These are phyloP conservation scores for Esox niger DNA, from an alignment of 2,113 vertebrate species.

Conservation along the genomic window DNA sequence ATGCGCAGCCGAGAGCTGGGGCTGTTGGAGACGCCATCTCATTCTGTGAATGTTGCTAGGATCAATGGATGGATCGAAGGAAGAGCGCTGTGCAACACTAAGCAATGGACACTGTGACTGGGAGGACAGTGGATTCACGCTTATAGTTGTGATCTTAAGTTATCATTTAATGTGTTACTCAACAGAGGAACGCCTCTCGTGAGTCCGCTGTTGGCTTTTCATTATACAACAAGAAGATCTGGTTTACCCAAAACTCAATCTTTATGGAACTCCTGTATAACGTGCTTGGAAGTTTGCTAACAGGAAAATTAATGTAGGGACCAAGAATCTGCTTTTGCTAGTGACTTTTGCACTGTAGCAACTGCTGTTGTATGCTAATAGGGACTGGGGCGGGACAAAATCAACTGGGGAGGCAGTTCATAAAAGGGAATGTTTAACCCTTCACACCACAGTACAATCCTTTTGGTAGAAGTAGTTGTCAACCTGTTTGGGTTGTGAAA, in stretches of 20 bases:
- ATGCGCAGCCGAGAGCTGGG: too few species aligned
- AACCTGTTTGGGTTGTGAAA: neutral
- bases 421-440: conserved; percentile 32
- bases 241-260: conserved; percentile 17
- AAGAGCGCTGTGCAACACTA: neutral
- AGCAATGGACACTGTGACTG: neutral
- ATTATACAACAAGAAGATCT: neutral
- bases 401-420: neutral
- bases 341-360: neutral
- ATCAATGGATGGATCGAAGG: neutral
- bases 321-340: neutral
- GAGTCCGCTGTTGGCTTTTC: neutral
- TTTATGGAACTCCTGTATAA: conserved; percentile 16
- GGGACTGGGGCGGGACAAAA: conserved; percentile 29
- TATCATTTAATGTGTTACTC: neutral
- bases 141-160: neutral
- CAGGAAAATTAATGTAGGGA: neutral
- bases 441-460: neutral
- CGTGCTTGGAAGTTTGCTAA: conserved; percentile 1
- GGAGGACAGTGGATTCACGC: neutral
- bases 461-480: neutral
- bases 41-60: too few species aligned
- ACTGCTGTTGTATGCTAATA: neutral
- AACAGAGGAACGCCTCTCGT: neutral
- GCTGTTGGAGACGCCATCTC: too few species aligned